Evolutionary conservation across 2,797 vertebrate species (phyloP).

Genomic region (Tolypeutes matacus): DNA sequence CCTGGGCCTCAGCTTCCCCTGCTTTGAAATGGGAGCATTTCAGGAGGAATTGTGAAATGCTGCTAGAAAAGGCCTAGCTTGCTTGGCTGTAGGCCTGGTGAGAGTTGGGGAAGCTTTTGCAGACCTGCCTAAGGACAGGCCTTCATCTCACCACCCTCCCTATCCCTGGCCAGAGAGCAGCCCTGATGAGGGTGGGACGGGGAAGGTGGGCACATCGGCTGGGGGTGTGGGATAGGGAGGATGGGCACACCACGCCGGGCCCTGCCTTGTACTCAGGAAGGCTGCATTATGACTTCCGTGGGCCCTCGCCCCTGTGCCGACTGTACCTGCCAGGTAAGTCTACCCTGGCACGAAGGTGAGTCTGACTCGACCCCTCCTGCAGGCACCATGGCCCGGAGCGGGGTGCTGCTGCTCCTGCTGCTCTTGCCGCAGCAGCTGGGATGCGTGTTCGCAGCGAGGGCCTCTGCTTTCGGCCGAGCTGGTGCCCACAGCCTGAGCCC

Average conservation of each 20-base stretch:
- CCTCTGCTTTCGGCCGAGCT: conserved; percentile 84
- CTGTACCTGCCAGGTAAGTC: not conserved
- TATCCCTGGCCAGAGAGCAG: not conserved
- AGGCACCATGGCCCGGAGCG: conserved; percentile 87
- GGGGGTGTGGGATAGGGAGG: rapidly evolving
- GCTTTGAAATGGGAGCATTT: not conserved
- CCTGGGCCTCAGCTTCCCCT: not conserved
- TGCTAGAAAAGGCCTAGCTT: not conserved
- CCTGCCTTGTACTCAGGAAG: not conserved
- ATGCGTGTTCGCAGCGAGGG: conserved; percentile 87
- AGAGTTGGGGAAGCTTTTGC: not conserved
- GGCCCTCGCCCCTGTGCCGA: not conserved
- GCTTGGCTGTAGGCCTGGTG: not conserved
- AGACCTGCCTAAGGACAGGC: not conserved
- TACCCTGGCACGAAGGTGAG: not conserved
- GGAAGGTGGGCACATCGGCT: not conserved
- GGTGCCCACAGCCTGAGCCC: conserved; percentile 86
- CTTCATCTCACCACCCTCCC: not conserved
- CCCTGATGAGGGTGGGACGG: no score
- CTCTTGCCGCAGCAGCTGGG: conserved; percentile 46
- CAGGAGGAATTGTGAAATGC: no score
- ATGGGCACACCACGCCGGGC: not conserved
- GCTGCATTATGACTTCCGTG: not conserved
- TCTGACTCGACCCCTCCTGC: conserved; percentile 26
- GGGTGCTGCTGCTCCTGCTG: conserved; percentile 86